These are phyloP conservation scores for Odontomyia ornata DNA, from an alignment of 2,888 invertebrate genomes.

Conservation along the genomic window DNA sequence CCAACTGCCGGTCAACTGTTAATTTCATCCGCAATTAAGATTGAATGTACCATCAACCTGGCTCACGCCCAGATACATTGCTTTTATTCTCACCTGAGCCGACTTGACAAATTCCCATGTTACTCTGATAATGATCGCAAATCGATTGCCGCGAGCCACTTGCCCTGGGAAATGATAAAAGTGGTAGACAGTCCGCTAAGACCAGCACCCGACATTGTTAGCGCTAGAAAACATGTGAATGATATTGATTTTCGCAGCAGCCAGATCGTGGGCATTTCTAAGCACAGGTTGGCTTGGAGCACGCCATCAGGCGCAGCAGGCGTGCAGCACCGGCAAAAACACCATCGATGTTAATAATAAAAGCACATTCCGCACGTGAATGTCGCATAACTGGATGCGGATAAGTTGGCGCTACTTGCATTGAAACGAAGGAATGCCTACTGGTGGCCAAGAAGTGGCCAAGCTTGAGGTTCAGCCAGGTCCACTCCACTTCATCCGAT, in stretches of 20 bases:
- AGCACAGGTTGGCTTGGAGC: conserved; percentile 3
- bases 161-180: background rate
- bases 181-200: background rate
- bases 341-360: background rate
- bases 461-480: background rate
- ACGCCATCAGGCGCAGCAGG: background rate
- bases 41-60: background rate
- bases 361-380: conserved; percentile 27
- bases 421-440: conserved; percentile 23
- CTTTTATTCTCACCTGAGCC: background rate
- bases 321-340: background rate
- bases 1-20: no score
- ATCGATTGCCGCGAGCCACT: conserved; percentile 31
- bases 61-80: background rate
- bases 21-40: background rate
- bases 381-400: conserved; percentile 16
- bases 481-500: conserved; percentile 8
- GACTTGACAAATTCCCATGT: background rate
- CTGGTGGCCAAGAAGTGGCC: background rate
- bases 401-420: conserved; percentile 2
- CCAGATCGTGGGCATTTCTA: background rate
- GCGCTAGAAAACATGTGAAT: background rate
- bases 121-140: conserved; percentile 16
- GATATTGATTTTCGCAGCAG: background rate
- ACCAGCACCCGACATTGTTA: background rate